phyloP scores from a whole-genome alignment of 2,797 vertebrate genomes.

The Limnodromus scolopaceus region DNA sequence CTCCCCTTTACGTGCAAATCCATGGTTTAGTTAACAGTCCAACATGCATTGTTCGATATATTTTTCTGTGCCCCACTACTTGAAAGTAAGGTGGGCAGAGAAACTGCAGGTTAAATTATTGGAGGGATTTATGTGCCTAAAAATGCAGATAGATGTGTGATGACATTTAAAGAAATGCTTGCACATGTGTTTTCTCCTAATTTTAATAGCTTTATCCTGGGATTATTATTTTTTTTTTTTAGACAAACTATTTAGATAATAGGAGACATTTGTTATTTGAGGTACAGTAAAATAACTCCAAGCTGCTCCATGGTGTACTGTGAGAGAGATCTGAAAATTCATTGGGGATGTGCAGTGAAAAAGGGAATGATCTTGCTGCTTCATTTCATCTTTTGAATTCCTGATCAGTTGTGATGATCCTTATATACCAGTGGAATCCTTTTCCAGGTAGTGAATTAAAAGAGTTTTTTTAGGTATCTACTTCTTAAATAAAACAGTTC shows the following conservation, averaged over 20 bases:
- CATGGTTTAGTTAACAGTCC: background rate
- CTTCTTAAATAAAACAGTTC: background rate
- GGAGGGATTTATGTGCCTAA: background rate
- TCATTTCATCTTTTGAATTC: background rate
- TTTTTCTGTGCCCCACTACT: background rate
- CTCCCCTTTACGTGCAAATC: background rate
- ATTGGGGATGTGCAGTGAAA: background rate
- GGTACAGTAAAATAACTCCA: background rate
- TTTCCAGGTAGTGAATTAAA: background rate
- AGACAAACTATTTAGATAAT: background rate
- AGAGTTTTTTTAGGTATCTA: background rate
- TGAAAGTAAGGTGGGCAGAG: background rate
- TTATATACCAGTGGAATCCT: background rate
- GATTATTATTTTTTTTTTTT: background rate
- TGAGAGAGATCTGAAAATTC: background rate
- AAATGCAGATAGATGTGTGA: background rate
- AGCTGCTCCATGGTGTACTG: background rate
- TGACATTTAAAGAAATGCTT: background rate
- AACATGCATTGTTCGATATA: accelerated
- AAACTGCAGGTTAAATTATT: background rate
- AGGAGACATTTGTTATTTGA: background rate
- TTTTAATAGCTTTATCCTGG: background rate
- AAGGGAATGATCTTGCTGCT: background rate
- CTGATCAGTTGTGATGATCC: background rate
- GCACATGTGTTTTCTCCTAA: background rate